Conservation (phyloP, 2,888 invertebrate genomes). For the Heliothis peltigera region DNA sequence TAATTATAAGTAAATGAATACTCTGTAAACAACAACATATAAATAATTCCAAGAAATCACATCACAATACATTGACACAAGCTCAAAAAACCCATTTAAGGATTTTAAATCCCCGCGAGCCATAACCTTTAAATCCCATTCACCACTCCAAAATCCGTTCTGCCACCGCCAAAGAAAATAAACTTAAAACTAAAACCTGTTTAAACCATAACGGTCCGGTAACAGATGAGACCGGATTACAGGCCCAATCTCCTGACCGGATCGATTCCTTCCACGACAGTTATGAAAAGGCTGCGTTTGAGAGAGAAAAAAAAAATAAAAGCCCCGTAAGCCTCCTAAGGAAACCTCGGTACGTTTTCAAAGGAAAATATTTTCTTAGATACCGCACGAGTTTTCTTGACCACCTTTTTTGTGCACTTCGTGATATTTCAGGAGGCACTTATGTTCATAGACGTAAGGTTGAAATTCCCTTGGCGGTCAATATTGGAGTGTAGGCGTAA, state of each 20-base stretch:
- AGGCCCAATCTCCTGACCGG: conserved; percentile 78
- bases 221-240: conserved; percentile 77
- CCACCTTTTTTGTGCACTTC: conserved; percentile 60
- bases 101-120: background rate
- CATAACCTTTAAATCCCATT: conserved; percentile 38
- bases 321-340: conserved; percentile 77
- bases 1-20: no score
- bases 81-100: no score
- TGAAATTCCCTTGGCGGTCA: conserved; percentile 26
- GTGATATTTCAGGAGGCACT: conserved; percentile 36
- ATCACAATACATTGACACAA: no score
- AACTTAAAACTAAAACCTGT: conserved; percentile 54
- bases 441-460: conserved; percentile 60
- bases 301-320: conserved; percentile 76
- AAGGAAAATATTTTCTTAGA: conserved; percentile 83
- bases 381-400: conserved; percentile 76
- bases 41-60: background rate
- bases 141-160: conserved; percentile 17
- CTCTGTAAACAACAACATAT: background rate
- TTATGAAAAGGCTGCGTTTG: conserved; percentile 85
- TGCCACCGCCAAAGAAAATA: conserved; percentile 58
- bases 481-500: conserved; percentile 44
- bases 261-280: conserved; percentile 79
- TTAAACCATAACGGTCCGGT: conserved; percentile 56
- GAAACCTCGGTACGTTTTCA: conserved; percentile 82